Evolutionary conservation across 2,113 vertebrate species (phyloP), one percentile per base, ranked within the genome.

Genomic region (Echinops telfairi): DNA sequence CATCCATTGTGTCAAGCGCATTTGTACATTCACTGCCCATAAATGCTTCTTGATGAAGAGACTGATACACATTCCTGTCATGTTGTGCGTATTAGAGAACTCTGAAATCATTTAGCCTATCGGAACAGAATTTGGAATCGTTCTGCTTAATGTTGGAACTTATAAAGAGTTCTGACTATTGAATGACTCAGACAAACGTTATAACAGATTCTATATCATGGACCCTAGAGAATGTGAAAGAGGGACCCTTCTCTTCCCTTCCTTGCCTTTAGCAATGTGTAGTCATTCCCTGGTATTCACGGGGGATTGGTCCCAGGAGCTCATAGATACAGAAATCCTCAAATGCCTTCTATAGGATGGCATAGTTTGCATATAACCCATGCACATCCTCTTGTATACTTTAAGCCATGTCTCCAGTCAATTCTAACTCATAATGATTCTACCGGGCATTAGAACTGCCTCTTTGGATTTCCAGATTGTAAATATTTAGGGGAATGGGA

Each of bases 111-210:
- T 6, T 77, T 20, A 86, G 33, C 36, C 7, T 58, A 38, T 36
- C 38, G 85, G 31, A n/a, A 53, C 31, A 89, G 43, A 80, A 79
- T 70, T 85, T 90, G 83, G 29, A 60, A 77, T 78, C 43, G 27
- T 58, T 76, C 60, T 84, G 29, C 33, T 79, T 58, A 43, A 31
- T 85, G 15, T 40, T 19, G 25, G 9, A 73, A 79, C 25, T 64
- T 38, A 1, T 58, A 47, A 60, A 77, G 68, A 79, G 76, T n/a
- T 71, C 82, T 47, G 43, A 33, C 85, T 71, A 75, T 20, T 89
- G 38, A 57, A 58, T 71, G 20, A 43, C 31, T 31, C 7, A 82
- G 70, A 62, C 33, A 47, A 43, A 53, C 14, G 58, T 86, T 80
- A 68, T 66, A 79, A 57, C 60, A 66, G 53, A 38, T n/a, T 29